Evolutionary conservation across 2,113 vertebrate species (phyloP).

Genomic region (Elephas maximus): DNA sequence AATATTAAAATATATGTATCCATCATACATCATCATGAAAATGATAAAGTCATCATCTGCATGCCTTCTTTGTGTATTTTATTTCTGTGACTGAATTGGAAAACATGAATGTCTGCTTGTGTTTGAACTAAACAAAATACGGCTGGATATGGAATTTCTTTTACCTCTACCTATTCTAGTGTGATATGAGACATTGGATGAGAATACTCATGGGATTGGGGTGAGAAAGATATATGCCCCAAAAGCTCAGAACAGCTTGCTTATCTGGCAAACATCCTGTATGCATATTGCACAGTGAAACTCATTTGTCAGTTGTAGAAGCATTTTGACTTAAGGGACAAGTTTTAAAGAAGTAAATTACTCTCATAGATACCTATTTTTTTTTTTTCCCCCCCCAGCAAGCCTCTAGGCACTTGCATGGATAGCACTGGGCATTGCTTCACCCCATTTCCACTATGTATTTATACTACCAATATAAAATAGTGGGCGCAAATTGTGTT

Average conservation of each 20-base stretch:
- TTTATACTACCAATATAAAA: background rate
- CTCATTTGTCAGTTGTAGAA: background rate
- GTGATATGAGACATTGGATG: background rate
- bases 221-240: background rate
- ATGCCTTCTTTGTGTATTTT: background rate
- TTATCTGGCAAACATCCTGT: background rate
- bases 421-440: background rate
- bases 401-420: background rate
- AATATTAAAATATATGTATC: background rate
- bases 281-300: background rate
- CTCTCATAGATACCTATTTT: background rate
- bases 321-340: background rate
- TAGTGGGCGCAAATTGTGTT: background rate
- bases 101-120: background rate
- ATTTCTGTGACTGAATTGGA: background rate
- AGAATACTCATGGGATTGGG: background rate
- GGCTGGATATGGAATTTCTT: background rate
- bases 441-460: too few species aligned
- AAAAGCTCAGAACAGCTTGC: background rate
- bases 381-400: background rate
- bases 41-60: background rate
- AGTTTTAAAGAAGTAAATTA: constrained; percentile 41
- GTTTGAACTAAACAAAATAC: background rate
- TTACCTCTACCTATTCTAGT: background rate
- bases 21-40: background rate